Base-by-base conservation (phyloP, 2,888 invertebrate genomes). In the Brachylomia viminalis region DNA sequence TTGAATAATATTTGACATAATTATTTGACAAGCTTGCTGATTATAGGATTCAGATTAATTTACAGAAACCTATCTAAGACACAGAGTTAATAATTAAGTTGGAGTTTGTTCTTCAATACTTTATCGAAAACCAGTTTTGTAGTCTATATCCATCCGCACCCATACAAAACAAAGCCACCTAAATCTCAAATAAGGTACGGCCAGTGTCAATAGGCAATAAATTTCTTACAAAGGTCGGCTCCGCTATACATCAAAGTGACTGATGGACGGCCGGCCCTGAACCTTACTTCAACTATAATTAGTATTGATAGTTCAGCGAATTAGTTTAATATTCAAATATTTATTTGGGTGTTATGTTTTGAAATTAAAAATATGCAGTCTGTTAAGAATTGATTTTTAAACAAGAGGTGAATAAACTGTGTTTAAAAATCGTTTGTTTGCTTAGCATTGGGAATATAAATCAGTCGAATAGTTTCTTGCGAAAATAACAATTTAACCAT, bases 191-290 rank as follows among this genome's bases (percentile, higher is more conserved):
- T 67, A 61, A 79, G 81, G 42, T 65, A 47, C 27, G 69, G 77
- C 67, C 59, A 65, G 72, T 85, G 86, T 84, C 83, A 85, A 84
- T 74, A 47, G 66, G 66, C 61, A 62, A 79, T 84, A 82, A 76
- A 86, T 84, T 71, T 64, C 56, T 59, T 38, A 66, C 27, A 68
- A 83, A 75, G 84, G 86, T 84, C 80, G 30, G n/a, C 62, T 1
- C 10, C 13, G 54, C 71, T 15, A 61, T 86, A 69, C 49, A 66
- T 86, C 76, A 83, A 23, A 62, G 52, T 86, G 83, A 84, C 49
- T 72, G 83, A 86, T 79, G 64, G 68, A n/a, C 33, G 30, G 4
- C 54, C 13, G 56, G 56, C 73, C 79, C 62, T 70, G 72, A 77
- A 85, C 72, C 73, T 56, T 72, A 67, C 52, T 59, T 61, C 69